A percentile compares a stretch with the other conserved stretches of the same genome.
Conservation (phyloP, 2,797 vertebrate genomes). For the Mormyrus hasselquistii region DNA sequence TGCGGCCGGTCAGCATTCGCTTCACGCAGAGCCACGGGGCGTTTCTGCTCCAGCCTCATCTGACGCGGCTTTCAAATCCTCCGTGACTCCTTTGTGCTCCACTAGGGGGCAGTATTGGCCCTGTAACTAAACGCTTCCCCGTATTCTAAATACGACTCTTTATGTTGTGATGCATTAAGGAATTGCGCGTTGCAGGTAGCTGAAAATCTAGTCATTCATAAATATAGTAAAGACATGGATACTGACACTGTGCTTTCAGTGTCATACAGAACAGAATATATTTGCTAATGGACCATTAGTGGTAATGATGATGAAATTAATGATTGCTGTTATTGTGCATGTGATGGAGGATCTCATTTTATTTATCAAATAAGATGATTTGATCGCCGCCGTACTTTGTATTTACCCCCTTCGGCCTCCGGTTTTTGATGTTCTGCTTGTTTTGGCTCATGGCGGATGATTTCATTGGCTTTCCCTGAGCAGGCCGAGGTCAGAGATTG, state of each 20-base stretch:
- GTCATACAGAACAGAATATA: not conserved
- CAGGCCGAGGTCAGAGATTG: not conserved
- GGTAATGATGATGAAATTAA: not conserved
- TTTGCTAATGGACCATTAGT: not conserved
- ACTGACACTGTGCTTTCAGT: not conserved
- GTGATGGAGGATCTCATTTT: not conserved
- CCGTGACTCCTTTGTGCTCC: not conserved
- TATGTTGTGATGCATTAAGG: not conserved
- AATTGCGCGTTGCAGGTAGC: not conserved
- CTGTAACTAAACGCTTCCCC: not conserved
- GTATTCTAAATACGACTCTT: not conserved
- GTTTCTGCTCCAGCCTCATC: not conserved
- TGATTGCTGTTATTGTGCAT: not conserved
- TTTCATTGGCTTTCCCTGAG: not conserved
- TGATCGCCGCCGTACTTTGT: not conserved
- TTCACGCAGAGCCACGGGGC: not conserved
- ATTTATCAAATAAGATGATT: not conserved
- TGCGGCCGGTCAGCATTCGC: not conserved
- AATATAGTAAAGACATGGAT: not conserved
- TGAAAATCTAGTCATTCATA: not conserved
- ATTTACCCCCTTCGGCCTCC: not conserved
- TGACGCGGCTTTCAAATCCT: not conserved
- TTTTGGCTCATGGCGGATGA: not conserved
- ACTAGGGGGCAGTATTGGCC: constrained; percentile 15
- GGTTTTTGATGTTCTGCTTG: not conserved